Evolutionary conservation across 2,113 vertebrate species (phyloP), one percentile per base, ranked within the genome.

Genomic region (Phalacrocorax pelagicus): DNA sequence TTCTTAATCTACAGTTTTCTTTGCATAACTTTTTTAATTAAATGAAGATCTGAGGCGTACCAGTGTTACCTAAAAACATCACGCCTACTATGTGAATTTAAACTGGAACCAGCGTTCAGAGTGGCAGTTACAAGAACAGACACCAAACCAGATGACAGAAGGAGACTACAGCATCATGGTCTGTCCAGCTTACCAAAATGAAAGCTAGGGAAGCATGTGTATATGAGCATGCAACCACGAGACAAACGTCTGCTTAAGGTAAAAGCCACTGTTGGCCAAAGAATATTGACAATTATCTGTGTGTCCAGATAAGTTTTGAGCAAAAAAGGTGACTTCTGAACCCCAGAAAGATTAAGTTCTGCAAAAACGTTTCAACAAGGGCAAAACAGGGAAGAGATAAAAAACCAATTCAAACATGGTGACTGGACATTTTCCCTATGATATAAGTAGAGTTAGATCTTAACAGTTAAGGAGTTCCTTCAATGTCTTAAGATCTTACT

Each of bases 211-310:
- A 38, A 72, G 40, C 36, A 52, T 3, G 15, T 15, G 3, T 27
- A 36, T 5, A 46, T n/a, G 54, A 32, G 73, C 44, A 38, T 59
- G 12, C 30, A 69, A 12, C 19, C 34, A 65, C 55, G 61, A 47
- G 4, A 73, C 6, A 72, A 63, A 38, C 15, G 52, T 4, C 59
- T 82, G 14, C 1, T 66, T 29, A 61, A 88, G 34, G 36, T 71
- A 34, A 55, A 88, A 52, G 51, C 42, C 1, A 0, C 0, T 1
- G 14, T 0, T 51, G 36, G 15, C 57, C 19, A 10, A 69, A 36
- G 44, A 71, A 32, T 42, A 62, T 0, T 40, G 19, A 36, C 34
- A 88, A 79, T 1, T n/a, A 23, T 14, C 36, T 15, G 15, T 12
- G 32, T 30, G n/a, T 29, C 62, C 1, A 1, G 0, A 18, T 36